These are phyloP conservation scores for Apamea anceps DNA, from an alignment of 2,888 invertebrate species.

Conservation along the genomic window DNA sequence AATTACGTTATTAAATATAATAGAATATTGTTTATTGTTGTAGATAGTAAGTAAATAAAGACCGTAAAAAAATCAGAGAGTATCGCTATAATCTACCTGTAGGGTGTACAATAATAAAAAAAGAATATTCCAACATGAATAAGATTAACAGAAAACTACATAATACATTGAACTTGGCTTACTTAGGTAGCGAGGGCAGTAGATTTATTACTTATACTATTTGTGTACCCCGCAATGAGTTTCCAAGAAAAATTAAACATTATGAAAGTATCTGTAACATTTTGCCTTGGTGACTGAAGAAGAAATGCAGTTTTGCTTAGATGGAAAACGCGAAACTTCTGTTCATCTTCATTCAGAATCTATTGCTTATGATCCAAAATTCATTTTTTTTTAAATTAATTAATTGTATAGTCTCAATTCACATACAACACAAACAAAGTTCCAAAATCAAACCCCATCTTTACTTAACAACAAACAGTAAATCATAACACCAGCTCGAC, in stretches of 20 bases:
- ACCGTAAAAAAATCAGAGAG: background rate
- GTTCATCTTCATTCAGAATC: background rate
- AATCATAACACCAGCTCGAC: constrained; percentile 26
- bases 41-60: background rate
- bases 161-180: background rate
- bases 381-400: no score
- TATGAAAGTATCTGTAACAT: background rate
- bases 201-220: background rate
- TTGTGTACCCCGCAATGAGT: background rate
- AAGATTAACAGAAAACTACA: background rate
- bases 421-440: background rate
- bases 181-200: background rate
- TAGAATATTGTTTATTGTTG: background rate
- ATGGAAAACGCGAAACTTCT: background rate
- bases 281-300: background rate
- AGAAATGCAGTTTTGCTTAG: background rate
- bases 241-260: background rate
- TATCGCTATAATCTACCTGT: background rate
- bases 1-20: background rate
- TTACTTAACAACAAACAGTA: constrained; percentile 11
- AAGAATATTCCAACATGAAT: background rate
- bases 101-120: background rate
- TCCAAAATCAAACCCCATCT: background rate
- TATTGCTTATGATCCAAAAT: background rate
- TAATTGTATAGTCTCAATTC: background rate